A percentile compares a stretch with the other conserved stretches of the same genome.
phyloP scores from a whole-genome alignment of 2,113 vertebrate species.

The Sinocyclocheilus anophthalmus region DNA sequence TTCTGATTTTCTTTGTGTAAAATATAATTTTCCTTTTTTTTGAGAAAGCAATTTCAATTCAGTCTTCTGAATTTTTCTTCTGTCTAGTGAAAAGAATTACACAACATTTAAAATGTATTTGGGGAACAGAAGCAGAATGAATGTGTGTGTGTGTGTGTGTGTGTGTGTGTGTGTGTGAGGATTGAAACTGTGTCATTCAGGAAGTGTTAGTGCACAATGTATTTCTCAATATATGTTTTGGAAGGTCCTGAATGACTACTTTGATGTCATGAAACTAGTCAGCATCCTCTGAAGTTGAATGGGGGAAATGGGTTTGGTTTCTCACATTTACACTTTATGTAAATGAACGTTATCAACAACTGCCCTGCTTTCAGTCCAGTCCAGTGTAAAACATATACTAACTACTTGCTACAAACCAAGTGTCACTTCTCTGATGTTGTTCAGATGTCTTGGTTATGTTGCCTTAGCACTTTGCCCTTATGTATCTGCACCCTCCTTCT shows the following conservation, averaged over 20 bases:
- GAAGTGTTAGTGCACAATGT: background rate
- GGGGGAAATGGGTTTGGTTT: background rate
- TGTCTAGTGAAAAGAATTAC: background rate
- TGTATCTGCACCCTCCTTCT: background rate
- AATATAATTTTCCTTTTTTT: background rate
- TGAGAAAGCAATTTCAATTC: background rate
- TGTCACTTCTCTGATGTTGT: background rate
- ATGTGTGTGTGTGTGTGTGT: background rate
- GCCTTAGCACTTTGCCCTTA: background rate
- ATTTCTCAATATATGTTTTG: background rate
- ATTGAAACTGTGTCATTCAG: background rate
- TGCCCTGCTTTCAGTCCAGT: background rate
- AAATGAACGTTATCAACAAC: background rate
- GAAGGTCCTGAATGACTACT: background rate
- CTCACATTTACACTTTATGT: background rate
- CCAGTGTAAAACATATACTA: background rate
- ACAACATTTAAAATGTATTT: conserved; percentile 7
- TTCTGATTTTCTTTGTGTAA: background rate
- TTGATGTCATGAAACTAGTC: background rate
- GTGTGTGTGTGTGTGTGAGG: background rate
- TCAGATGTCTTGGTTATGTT: background rate
- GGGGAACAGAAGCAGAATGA: background rate
- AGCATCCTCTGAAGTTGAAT: background rate
- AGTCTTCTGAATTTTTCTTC: background rate
- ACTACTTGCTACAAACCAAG: background rate